Percentiles rank a stretch among this genome's conserved stretches.
Evolutionary conservation across 2,888 invertebrate species (phyloP).

Genomic region (Argyra leucocephala): DNA sequence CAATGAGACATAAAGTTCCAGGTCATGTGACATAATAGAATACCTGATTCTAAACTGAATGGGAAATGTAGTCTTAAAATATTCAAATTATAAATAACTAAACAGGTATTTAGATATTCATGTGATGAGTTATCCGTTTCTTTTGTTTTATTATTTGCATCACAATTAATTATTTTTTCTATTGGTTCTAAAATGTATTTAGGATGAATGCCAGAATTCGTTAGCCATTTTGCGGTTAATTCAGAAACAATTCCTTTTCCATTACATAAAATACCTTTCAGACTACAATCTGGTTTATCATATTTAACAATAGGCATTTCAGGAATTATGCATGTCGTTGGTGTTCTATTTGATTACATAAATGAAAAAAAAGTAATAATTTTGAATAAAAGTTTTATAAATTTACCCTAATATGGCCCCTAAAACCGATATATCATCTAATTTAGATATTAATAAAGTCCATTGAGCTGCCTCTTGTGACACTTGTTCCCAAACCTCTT

Average conservation of each 20-base stretch:
- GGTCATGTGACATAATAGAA: conserved; percentile 73
- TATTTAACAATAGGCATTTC: conserved; percentile 49
- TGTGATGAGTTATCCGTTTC: conserved; percentile 14
- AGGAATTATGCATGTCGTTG: conserved; percentile 30
- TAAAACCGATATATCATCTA: conserved; percentile 77
- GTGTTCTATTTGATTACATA: conserved; percentile 31
- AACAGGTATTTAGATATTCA: conserved; percentile 30
- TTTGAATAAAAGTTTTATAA: conserved; percentile 44
- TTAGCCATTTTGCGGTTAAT: conserved; percentile 77
- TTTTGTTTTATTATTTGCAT: conserved; percentile 15
- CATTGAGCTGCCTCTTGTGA: conserved; percentile 80
- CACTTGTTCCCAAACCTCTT: conserved; percentile 68
- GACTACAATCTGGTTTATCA: conserved; percentile 52
- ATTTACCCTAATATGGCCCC: conserved; percentile 53
- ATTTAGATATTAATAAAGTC: conserved; percentile 75
- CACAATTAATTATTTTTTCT: neutral
- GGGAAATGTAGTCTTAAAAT: conserved; percentile 71
- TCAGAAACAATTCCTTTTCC: conserved; percentile 81
- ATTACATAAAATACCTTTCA: conserved; percentile 55
- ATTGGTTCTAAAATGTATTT: conserved; percentile 51
- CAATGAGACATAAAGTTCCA: conserved; percentile 87
- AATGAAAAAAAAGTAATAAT: conserved; percentile 23
- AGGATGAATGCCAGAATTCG: conserved; percentile 62
- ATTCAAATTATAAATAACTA: conserved; percentile 53
- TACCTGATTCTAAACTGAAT: conserved; percentile 68